Percentiles rank a stretch among this genome's conserved stretches.
These are phyloP conservation scores for Uropsilus gracilis DNA, from an alignment of 2,113 vertebrate species.

Conservation along the genomic window DNA sequence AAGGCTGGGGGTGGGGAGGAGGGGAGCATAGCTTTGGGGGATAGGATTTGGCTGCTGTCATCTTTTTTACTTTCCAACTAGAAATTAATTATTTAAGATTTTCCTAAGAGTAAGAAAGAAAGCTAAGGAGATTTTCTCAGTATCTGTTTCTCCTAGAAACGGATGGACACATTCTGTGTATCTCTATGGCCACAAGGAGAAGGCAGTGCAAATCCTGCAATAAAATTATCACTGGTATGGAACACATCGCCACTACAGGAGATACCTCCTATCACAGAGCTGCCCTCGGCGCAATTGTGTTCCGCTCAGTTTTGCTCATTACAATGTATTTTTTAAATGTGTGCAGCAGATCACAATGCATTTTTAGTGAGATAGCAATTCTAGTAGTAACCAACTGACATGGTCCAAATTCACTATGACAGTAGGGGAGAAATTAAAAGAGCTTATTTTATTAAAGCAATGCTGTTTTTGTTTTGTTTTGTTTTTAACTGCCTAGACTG, in stretches of 20 bases:
- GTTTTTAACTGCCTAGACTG: slow-evolving; percentile 11
- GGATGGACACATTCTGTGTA: not conserved
- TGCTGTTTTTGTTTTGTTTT: slow-evolving; percentile 28
- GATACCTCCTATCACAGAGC: not conserved
- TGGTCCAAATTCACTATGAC: slow-evolving; percentile 31
- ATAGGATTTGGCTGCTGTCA: not conserved
- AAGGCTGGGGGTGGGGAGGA: no score
- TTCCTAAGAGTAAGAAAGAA: slow-evolving; percentile 1
- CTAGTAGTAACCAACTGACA: slow-evolving; percentile 42
- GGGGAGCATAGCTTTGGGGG: not conserved
- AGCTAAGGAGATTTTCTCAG: not conserved
- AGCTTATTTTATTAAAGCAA: slow-evolving; percentile 48
- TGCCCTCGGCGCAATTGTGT: not conserved
- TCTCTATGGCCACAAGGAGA: slow-evolving; percentile 13
- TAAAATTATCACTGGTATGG: slow-evolving; percentile 19
- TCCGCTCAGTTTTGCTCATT: slow-evolving; percentile 44
- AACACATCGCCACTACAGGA: not conserved
- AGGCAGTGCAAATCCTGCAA: slow-evolving; percentile 37
- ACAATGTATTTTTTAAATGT: slow-evolving; percentile 38
- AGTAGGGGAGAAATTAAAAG: slow-evolving; percentile 19
- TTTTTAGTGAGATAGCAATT: slow-evolving; percentile 51
- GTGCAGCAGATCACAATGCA: slow-evolving; percentile 42
- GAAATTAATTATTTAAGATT: not conserved
- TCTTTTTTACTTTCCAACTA: not conserved
- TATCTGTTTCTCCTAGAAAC: not conserved